Evolutionary conservation across 2,113 vertebrate species (phyloP).

Genomic region (Passer domesticus): DNA sequence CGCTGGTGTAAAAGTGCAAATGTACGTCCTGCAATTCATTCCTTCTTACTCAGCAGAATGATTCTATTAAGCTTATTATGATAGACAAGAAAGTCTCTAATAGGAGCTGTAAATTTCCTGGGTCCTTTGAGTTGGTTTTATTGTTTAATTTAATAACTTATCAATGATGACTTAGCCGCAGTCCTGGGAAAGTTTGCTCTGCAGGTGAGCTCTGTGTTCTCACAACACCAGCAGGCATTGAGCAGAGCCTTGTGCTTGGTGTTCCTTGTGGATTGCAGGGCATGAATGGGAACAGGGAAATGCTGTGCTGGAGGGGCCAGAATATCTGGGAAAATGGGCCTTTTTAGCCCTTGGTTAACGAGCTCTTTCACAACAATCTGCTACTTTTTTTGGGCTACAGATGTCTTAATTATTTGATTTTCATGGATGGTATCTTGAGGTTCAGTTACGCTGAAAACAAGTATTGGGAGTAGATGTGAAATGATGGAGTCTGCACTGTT

Average conservation of each 20-base stretch:
- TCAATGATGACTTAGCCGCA: not conserved
- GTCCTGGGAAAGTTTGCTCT: not conserved
- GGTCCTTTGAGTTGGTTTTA: not conserved
- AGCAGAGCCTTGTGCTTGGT: not conserved
- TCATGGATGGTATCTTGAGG: not conserved
- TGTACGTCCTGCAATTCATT: not conserved
- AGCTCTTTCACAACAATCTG: not conserved
- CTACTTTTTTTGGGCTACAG: not conserved
- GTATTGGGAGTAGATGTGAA: not conserved
- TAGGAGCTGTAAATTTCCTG: not conserved
- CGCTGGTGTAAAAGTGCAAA: not conserved
- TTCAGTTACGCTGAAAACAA: not conserved
- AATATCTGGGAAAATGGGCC: not conserved
- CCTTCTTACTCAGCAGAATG: not conserved
- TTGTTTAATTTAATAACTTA: not conserved
- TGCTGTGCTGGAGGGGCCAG: not conserved
- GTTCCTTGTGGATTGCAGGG: not conserved
- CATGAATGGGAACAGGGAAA: not conserved
- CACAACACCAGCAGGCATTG: not conserved
- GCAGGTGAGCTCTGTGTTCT: not conserved
- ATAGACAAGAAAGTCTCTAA: not conserved
- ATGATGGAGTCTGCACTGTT: fast-evolving
- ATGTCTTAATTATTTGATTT: not conserved
- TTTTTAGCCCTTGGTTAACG: not conserved
- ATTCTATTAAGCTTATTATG: not conserved